phyloP scores from a whole-genome alignment of 1,140 invertebrate genomes.

The Zophobas morio region DNA sequence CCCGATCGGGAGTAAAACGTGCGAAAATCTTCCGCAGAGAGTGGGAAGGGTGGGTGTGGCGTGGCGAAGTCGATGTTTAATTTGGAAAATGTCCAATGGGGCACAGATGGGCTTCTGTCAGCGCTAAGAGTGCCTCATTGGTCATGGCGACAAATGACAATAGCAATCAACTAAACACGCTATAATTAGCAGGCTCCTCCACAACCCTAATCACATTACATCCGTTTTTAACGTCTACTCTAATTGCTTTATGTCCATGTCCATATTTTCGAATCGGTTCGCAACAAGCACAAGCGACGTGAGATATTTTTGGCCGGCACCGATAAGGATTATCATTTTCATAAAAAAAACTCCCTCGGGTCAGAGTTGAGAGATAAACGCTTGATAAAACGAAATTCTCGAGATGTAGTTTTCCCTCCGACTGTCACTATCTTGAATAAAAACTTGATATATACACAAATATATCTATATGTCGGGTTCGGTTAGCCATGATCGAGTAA shows the following conservation, averaged over 20 bases:
- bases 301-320: conserved; percentile 17
- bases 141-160: conserved; percentile 48
- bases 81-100: conserved; percentile 46
- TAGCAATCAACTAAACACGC: conserved; percentile 46
- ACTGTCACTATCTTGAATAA: conserved; percentile 15
- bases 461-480: conserved; percentile 29
- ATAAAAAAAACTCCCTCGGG: conserved; percentile 29
- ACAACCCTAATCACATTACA: conserved; percentile 37
- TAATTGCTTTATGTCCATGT: conserved; percentile 36
- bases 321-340: conserved; percentile 32
- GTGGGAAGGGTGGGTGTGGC: neutral
- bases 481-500: conserved; percentile 35
- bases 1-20: neutral
- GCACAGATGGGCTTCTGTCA: conserved; percentile 48
- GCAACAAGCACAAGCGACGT: neutral
- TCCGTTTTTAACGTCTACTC: conserved; percentile 27
- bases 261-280: conserved; percentile 14
- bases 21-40: neutral
- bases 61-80: conserved; percentile 40
- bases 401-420: conserved; percentile 15
- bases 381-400: conserved; percentile 37
- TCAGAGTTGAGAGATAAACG: conserved; percentile 41
- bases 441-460: conserved; percentile 22
- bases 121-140: conserved; percentile 45
- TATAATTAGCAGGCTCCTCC: conserved; percentile 42